Base-by-base conservation (phyloP, 2,888 invertebrate species). In the Drosophila eohydei region DNA sequence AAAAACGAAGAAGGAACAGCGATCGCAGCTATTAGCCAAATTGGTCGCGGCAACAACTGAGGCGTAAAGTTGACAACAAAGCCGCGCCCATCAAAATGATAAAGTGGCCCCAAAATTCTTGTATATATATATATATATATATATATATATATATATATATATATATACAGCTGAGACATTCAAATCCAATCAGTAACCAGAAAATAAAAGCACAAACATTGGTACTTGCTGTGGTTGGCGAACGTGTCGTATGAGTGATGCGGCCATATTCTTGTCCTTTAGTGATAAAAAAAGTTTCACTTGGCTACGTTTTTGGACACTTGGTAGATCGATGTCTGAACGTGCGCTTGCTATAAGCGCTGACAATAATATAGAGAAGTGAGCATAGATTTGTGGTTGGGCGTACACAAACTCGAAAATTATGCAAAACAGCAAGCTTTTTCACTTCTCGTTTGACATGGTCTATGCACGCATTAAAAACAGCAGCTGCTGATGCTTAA, bases 21-120 rank as follows among this genome's bases (percentile, higher is more conserved):
- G 43, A 30, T 51, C 21, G 41, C 9, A 50, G 61, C 78, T 83
- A 83, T 83, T 83, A 83, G 81, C 70, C 70, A 88, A 83, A 83
- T 83, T 83, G 83, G 78, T 48, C 59, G 52, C 64, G 50, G 44
- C 57, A 38, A 6, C 59, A 62, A 70, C 40, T 72, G 65, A 78
- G 66, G 70, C 88, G 68, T 74, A 59, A 80, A 81, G 63, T 77
- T 59, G 51, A 26, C 60, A 58, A 55, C 61, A 58, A 46, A 41
- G 71, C 69, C 72, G 67, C 74, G 66, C 80, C 83, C 38, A 64
- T 41, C 67, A 60, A 56, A 11, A 79, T 77, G 80, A 77, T 75
- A 43, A 50, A 77, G 62, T 56, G 61, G 30, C 80, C 28, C 28
- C 38, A n/a, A 65, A 46, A 44, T 28, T 55, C 12, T 8, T 21